Evolutionary conservation across 2,888 invertebrate species (phyloP), one percentile per base, ranked within the genome.

Genomic region (Argyresthia albistria): DNA sequence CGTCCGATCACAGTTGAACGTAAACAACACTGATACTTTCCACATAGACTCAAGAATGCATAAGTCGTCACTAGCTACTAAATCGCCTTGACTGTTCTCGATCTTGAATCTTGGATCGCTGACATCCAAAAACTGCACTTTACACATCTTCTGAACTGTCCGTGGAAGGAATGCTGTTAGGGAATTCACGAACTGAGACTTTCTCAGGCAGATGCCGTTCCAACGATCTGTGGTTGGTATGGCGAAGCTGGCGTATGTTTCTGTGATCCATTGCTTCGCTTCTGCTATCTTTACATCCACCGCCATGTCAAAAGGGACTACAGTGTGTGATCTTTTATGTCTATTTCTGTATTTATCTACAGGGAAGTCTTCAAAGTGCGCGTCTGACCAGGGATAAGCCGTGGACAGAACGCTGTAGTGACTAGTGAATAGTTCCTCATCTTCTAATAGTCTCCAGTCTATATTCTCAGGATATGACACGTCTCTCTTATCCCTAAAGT

Each of bases 221-320:
- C 94, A 95, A 65, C 91, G 91, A 70, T 93, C 93, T 35, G 92
- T 91, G 36, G 93, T 93, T 54, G 95, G 95, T 78, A 95, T 94
- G n/a, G 95, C 92, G 70, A 94, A 95, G 39, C 95, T 95, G 7
- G 95, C 95, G 61, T 94, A 92, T 0, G 95, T 95, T 75, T 95
- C 95, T 12, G 95, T 93, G 67, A 94, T 92, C 95, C 95, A 95
- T 69, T 94, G 93, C 66, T 92, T 93, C 11, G 95, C 95, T 64
- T 94, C 93, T 9, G 92, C 89, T 57, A 94, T 90, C 70, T 91
- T 90, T 11, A 90, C 83, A 69, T 92, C 91, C 62, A 92, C 83
- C 45, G 90, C 87, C 73, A 91, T 89, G 69, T 91, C 90, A 49
- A 90, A 87, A 37, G 84, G 82, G 58, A 82, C 65, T 62, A 70